Evolutionary conservation across 1,140 invertebrate genomes (phyloP), one percentile per base, ranked within the genome.

Genomic region (Drosophila nikananu): DNA sequence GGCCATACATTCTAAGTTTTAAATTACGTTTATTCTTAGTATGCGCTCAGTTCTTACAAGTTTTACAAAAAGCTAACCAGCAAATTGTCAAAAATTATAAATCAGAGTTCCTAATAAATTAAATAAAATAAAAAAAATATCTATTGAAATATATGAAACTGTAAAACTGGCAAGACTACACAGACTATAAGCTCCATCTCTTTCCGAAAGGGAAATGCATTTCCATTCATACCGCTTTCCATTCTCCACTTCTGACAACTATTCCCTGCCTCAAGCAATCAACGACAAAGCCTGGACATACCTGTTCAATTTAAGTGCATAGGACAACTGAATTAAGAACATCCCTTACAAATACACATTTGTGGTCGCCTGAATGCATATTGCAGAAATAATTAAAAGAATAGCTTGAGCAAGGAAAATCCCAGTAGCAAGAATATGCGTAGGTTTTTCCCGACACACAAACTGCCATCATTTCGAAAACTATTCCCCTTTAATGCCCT

Each of bases 341-440:
- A 39, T 30, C 39, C 46, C 25, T 30, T 54, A 54, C 30, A 54
- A 54, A 54, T 25, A 27, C 4, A n/a, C 25, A 44, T 35, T 23
- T 17, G 44, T 17, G 48, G 21, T 23, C 12, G 30, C 6, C 58
- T 37, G 64, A 64, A 37, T 10, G 5, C 6, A 44, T 62, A 41
- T 44, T n/a, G 15, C 35, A n/a, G 21, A 57, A 72, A 35, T 73
- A 73, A 61, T 73, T 73, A 73, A 73, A 42, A 52, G 44, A 60
- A 51, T 60, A 39, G 30, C 23, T 62, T 21, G 13, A n/a, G 59
- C 30, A 67, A 25, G 21, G 32, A 2, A 41, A 37, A 44, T 17
- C 7, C 27, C n/a, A 52, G 49, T 12, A n/a, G 13, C 21, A 37
- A 8, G 13, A 32, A 21, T 3, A 27, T 72, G 70, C 32, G 17